These are phyloP conservation scores for Tridacna gigas DNA, from an alignment of 2,888 invertebrate genomes.

Conservation along the genomic window DNA sequence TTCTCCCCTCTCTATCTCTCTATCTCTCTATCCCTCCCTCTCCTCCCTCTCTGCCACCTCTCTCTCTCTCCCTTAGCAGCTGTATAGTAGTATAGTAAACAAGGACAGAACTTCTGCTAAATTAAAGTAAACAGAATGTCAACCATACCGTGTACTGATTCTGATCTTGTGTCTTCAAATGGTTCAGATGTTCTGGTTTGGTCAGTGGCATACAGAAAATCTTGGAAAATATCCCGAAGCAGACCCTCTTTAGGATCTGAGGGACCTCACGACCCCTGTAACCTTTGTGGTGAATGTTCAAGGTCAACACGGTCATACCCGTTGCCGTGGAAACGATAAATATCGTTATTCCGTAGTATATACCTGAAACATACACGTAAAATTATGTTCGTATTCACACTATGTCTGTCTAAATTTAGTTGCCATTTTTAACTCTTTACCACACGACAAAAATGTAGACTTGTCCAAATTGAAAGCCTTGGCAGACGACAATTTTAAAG, in stretches of 20 bases:
- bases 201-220: conserved; percentile 80
- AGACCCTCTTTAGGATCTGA: conserved; percentile 89
- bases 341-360: conserved; percentile 88
- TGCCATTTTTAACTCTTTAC: no score
- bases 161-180: background rate
- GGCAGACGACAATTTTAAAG: no score
- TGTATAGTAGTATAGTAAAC: no score
- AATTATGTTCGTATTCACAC: no score
- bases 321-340: conserved; percentile 86
- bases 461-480: no score
- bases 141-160: conserved; percentile 22
- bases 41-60: no score
- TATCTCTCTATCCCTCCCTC: no score
- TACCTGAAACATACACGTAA: conserved; percentile 81
- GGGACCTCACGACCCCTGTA: conserved; percentile 93
- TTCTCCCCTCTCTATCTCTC: no score
- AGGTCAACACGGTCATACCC: conserved; percentile 86
- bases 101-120: no score
- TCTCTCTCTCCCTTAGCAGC: no score
- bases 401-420: no score
- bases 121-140: background rate
- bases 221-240: conserved; percentile 90
- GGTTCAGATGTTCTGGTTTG: conserved; percentile 46
- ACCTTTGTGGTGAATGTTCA: conserved; percentile 90
- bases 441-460: no score